A percentile compares a stretch with the other conserved stretches of the same genome.
These are phyloP conservation scores for Drosophila pseudotakahashii DNA, from an alignment of 2,888 invertebrate species.

Conservation along the genomic window DNA sequence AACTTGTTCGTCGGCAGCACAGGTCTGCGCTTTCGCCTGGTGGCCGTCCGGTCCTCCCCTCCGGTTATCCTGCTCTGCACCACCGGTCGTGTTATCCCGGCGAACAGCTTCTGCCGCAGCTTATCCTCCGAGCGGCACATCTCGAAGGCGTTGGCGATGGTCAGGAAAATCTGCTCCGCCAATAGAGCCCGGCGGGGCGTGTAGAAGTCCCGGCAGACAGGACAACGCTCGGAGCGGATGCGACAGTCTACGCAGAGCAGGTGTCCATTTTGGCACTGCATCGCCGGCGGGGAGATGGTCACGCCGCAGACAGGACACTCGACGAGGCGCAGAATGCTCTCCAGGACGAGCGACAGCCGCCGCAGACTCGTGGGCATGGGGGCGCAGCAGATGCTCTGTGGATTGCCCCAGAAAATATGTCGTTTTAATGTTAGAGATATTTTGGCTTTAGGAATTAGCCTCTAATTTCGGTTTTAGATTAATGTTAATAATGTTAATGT, in stretches of 20 bases:
- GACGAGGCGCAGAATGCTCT: constrained; percentile 85
- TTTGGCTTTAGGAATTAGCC: no score
- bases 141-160: constrained; percentile 85
- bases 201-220: constrained; percentile 87
- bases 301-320: constrained; percentile 89
- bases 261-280: constrained; percentile 89
- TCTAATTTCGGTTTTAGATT: no score
- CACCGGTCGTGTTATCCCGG: constrained; percentile 30
- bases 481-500: no score
- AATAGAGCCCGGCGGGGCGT: constrained; percentile 85
- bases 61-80: constrained; percentile 6
- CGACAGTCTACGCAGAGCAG: constrained; percentile 87
- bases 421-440: background rate
- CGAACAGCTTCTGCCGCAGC: constrained; percentile 79
- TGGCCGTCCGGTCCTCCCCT: constrained; percentile 4
- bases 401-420: background rate
- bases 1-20: constrained; percentile 84
- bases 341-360: constrained; percentile 85
- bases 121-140: constrained; percentile 83
- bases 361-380: constrained; percentile 86
- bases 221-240: constrained; percentile 87
- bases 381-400: constrained; percentile 85
- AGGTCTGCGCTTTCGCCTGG: constrained; percentile 59
- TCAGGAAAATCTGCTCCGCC: constrained; percentile 86
- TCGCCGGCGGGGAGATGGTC: constrained; percentile 87